These are phyloP conservation scores for Venusia cambrica DNA, from an alignment of 2,888 invertebrate genomes.

Conservation along the genomic window DNA sequence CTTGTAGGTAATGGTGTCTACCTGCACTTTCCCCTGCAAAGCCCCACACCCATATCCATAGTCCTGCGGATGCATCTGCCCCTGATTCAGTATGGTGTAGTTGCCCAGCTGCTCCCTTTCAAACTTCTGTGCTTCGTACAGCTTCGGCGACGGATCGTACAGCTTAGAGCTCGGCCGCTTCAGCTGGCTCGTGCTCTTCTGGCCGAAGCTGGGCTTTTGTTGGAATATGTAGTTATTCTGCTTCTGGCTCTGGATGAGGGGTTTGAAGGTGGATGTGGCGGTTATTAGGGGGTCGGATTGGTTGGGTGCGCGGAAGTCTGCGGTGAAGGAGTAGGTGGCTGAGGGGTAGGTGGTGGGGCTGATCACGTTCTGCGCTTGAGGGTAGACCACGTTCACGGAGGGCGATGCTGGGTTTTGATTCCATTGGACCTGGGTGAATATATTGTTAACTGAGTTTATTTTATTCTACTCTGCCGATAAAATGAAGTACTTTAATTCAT, in stretches of 20 bases:
- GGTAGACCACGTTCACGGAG: slow-evolving; percentile 84
- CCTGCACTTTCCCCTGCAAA: slow-evolving; percentile 67
- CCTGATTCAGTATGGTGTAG: slow-evolving; percentile 63
- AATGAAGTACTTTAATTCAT: no score
- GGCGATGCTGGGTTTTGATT: slow-evolving; percentile 83
- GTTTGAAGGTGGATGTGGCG: slow-evolving; percentile 79
- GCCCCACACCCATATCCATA: slow-evolving; percentile 64
- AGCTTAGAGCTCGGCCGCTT: no score
- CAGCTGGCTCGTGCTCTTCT: slow-evolving; percentile 49
- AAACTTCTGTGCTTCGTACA: slow-evolving; percentile 6
- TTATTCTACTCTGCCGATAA: background rate
- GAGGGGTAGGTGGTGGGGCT: slow-evolving; percentile 85
- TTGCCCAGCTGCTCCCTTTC: slow-evolving; percentile 61
- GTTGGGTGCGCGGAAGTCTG: slow-evolving; percentile 87
- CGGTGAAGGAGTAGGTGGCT: slow-evolving; percentile 91
- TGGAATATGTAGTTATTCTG: slow-evolving; percentile 68
- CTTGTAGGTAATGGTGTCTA: no score
- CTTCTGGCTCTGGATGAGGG: slow-evolving; percentile 73
- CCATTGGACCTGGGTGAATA: slow-evolving; percentile 84
- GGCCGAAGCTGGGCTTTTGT: slow-evolving; percentile 62
- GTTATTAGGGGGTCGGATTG: slow-evolving; percentile 80
- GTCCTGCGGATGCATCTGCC: slow-evolving; percentile 63
- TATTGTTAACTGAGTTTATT: background rate
- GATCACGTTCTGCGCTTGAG: slow-evolving; percentile 82
- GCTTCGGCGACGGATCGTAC: slow-evolving; percentile 48